These are phyloP conservation scores for Mus musculus DNA, from an alignment of 2,113 vertebrate species.

Conservation along the genomic window GRCm39 chrX:104374501-104375000, in stretches of 20 bases:
- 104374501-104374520: background rate
- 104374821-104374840: background rate
- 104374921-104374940: background rate
- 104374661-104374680: background rate
- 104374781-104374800: background rate
- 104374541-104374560: background rate
- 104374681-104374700: background rate
- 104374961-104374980: background rate
- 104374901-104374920: background rate
- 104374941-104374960: background rate
- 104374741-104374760: background rate
- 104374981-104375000: background rate
- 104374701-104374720: background rate
- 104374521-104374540: background rate
- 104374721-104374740: background rate
- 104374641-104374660: background rate
- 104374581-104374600: background rate
- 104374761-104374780: background rate
- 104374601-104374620: background rate
- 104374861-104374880: background rate
- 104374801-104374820: background rate
- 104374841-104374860: background rate
- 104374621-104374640: background rate
- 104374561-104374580: background rate
- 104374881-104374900: background rate